These are phyloP conservation scores for Busseola fusca DNA, from an alignment of 2,888 invertebrate species.

Conservation along the genomic window DNA sequence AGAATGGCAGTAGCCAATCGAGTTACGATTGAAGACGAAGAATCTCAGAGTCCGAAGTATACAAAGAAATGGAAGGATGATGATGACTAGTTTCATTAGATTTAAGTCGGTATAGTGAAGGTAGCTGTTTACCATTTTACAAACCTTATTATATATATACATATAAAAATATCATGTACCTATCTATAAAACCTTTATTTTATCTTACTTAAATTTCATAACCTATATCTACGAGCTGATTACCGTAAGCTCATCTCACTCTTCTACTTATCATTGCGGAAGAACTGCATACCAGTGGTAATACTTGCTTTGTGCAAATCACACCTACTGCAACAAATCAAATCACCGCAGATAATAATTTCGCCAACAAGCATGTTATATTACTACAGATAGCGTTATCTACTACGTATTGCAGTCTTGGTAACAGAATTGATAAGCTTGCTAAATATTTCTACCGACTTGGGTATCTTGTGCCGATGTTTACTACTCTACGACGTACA, in stretches of 20 bases:
- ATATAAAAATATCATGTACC: background rate
- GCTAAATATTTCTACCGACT: no score
- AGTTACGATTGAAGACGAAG: slow-evolving; percentile 7
- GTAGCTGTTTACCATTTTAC: background rate
- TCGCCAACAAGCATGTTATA: no score
- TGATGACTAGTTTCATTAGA: background rate
- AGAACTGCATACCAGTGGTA: background rate
- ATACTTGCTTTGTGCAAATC: background rate
- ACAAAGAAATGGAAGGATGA: slow-evolving; percentile 6
- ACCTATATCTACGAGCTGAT: background rate
- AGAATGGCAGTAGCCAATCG: slow-evolving; percentile 9
- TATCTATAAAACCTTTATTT: background rate
- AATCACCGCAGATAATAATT: no score
- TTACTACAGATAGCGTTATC: no score
- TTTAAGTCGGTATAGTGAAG: background rate
- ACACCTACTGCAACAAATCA: no score
- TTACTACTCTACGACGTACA: no score
- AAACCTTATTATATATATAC: background rate
- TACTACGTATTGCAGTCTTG: no score
- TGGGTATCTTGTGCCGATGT: no score
- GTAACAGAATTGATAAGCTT: no score
- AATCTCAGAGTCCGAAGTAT: background rate
- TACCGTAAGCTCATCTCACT: background rate
- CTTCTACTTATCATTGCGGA: background rate
- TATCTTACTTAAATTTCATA: background rate